Evolutionary conservation across 2,113 vertebrate genomes (phyloP), one percentile per base, ranked within the genome.

Genomic region (Otolemur garnettii): DNA sequence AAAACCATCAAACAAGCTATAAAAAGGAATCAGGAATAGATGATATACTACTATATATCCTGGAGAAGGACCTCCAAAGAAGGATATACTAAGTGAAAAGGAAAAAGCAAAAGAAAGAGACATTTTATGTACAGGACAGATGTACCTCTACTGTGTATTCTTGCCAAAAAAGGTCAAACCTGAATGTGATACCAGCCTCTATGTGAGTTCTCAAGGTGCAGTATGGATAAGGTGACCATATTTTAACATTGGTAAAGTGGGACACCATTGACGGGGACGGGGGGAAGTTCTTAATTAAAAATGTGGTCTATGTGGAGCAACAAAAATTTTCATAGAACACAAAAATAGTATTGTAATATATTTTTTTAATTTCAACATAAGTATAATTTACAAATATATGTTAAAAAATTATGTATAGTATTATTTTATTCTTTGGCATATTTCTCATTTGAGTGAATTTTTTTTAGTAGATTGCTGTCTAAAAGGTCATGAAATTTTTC

Each of bases 1-100:
- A 85, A 84, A 95, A 84, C 6, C 55, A 85, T 19, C 38, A 83
- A 81, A 93, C 7, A 30, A 28, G n/a, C 45, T 91, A 35, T 94
- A 84, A 50, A 87, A 87, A 85, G 22, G 19, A 83, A 83, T 60
- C 35, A 42, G 17, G 30, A 84, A 82, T 72, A 26, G 30, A 38
- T 62, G 55, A 22, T 4, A 26, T 45, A 21, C 14, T 92, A 77
- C 57, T 24, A 53, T 13, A 21, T 50, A 50, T 50, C 45, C 7
- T 50, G 8, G 45, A 45, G 60, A 87, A n/a, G 22, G 57, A 35
- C 66, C 33, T 30, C 45, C 59, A 10, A 10, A 50, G 45, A 50
- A 80, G 38, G 55, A 64, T 69, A 19, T 21, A 42, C 6, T 26
- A 42, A 60, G 22, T 79, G 50, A 35, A 19, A 69, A 68, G 80